Evolutionary conservation across 2,888 invertebrate genomes (phyloP).

Genomic region (Brachyptera putata): DNA sequence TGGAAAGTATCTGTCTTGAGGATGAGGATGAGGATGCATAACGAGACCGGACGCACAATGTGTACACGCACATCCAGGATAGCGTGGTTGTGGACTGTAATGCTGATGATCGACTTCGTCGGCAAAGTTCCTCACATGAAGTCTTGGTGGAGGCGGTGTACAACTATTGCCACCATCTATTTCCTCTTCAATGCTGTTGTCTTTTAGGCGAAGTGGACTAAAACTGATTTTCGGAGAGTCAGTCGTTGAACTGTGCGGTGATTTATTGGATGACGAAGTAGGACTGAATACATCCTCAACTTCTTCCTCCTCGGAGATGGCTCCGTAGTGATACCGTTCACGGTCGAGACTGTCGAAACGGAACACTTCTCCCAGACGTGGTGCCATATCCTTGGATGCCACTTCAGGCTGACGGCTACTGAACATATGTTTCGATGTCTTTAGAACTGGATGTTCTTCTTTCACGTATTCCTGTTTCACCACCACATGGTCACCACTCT

Average conservation of each 20-base stretch:
- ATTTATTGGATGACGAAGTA: slow-evolving; percentile 53
- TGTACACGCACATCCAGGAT: slow-evolving; percentile 42
- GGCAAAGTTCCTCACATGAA: slow-evolving; percentile 42
- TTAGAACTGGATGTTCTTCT: slow-evolving; percentile 34
- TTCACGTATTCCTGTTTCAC: slow-evolving; percentile 18
- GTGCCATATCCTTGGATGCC: slow-evolving; percentile 33
- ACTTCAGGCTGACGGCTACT: slow-evolving; percentile 26
- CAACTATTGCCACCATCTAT: slow-evolving; percentile 29
- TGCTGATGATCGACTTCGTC: slow-evolving; percentile 34
- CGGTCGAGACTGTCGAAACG: slow-evolving; percentile 49
- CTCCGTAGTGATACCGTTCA: slow-evolving; percentile 39
- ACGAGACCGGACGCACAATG: slow-evolving; percentile 36
- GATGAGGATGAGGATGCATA: slow-evolving; percentile 45
- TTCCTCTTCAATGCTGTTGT: slow-evolving; percentile 44
- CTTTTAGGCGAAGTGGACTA: slow-evolving; percentile 53
- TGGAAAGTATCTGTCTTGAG: slow-evolving; percentile 48
- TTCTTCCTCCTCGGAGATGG: slow-evolving; percentile 47
- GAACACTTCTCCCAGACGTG: slow-evolving; percentile 46
- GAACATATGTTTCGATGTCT: slow-evolving; percentile 42
- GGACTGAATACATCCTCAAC: slow-evolving; percentile 58
- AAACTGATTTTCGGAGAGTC: slow-evolving; percentile 53
- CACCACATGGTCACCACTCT: slow-evolving; percentile 32
- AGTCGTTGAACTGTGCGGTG: slow-evolving; percentile 51
- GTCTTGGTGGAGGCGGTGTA: slow-evolving; percentile 34
- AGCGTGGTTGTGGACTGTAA: slow-evolving; percentile 36